These are phyloP conservation scores for Metellina segmentata DNA, from an alignment of 2,888 invertebrate genomes.

Conservation along the genomic window DNA sequence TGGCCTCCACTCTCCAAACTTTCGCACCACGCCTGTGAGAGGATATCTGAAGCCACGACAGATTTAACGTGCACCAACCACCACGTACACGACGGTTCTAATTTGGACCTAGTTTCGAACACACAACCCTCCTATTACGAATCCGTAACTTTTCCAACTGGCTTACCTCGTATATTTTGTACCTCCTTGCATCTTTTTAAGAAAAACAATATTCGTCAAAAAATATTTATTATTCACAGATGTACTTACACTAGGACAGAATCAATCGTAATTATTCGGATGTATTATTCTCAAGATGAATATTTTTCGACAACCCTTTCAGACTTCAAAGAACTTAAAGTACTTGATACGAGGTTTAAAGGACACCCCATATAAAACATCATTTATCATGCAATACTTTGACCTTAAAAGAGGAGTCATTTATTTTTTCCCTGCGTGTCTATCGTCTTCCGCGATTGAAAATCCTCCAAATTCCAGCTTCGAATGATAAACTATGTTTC, in stretches of 20 bases:
- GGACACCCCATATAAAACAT: background rate
- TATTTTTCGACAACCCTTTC: background rate
- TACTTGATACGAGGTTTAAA: background rate
- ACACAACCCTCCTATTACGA: too few relatives aligned
- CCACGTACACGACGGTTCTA: too few relatives aligned
- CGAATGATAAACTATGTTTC: background rate
- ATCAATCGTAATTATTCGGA: background rate
- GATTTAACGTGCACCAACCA: too few relatives aligned
- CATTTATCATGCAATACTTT: background rate
- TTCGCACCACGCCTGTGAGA: too few relatives aligned
- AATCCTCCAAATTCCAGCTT: background rate
- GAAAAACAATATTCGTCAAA: too few relatives aligned
- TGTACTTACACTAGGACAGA: background rate
- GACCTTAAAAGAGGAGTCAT: background rate
- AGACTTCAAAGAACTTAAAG: background rate
- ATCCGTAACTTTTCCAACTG: too few relatives aligned
- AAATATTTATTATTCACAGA: background rate
- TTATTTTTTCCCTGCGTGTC: background rate
- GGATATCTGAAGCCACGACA: too few relatives aligned
- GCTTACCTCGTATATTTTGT: too few relatives aligned
- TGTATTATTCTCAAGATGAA: background rate
- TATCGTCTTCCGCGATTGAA: background rate
- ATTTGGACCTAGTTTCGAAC: too few relatives aligned
- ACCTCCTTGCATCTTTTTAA: too few relatives aligned
- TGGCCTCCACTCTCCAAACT: too few relatives aligned